Conservation (phyloP, 1,140 invertebrate species). For the Heliothis virescens region DNA sequence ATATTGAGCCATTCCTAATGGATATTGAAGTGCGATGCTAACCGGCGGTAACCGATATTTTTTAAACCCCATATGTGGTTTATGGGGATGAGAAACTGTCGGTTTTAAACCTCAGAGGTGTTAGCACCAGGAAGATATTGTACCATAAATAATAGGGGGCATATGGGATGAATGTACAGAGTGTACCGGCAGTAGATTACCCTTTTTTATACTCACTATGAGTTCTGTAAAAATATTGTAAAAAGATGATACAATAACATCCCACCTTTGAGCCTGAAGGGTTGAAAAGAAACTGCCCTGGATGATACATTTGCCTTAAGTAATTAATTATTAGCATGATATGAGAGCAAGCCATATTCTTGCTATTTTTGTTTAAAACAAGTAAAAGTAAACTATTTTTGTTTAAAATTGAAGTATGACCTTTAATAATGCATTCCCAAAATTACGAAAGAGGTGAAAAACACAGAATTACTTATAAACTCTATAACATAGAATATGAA, state of each 20-base stretch:
- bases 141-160: constrained; percentile 28
- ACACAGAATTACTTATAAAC: no score
- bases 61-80: constrained; percentile 55
- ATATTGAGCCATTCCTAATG: constrained; percentile 75
- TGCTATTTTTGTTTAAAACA: no score
- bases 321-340: no score
- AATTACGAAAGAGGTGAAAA: no score
- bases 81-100: constrained; percentile 49
- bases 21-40: constrained; percentile 62
- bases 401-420: no score
- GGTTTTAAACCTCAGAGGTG: constrained; percentile 33
- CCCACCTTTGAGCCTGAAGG: not conserved
- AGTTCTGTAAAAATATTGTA: not conserved
- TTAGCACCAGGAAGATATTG: constrained; percentile 1
- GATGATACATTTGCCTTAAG: no score
- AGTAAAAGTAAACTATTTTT: no score
- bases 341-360: no score
- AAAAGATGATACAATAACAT: not conserved
- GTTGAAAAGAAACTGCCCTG: no score
- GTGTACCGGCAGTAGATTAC: not conserved
- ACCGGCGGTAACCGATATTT: constrained; percentile 55
- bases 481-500: no score
- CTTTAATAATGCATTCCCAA: no score
- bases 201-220: not conserved
- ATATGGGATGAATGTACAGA: constrained; percentile 9